These are phyloP conservation scores for Carapus acus DNA, from an alignment of 2,797 vertebrate genomes.

Conservation along the genomic window DNA sequence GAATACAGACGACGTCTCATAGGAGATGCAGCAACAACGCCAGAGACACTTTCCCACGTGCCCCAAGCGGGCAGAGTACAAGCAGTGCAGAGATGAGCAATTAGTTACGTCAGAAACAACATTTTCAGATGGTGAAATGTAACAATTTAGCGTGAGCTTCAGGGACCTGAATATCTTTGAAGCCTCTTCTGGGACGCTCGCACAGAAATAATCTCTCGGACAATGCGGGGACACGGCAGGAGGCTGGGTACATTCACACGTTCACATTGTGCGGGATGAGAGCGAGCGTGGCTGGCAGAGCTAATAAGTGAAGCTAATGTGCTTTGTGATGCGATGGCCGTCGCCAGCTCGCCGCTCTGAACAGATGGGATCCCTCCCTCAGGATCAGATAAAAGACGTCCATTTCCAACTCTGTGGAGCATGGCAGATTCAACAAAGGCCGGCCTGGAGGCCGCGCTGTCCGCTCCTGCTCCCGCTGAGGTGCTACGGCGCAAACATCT, in stretches of 20 bases:
- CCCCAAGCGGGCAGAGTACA: constrained; percentile 12
- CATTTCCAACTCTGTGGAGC: constrained; percentile 49
- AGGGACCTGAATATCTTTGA: neutral
- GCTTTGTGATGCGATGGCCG: constrained; percentile 50
- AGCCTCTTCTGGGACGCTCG: constrained; percentile 9
- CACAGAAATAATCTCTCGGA: constrained; percentile 11
- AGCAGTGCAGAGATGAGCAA: too few species aligned
- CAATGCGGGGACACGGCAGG: constrained; percentile 41
- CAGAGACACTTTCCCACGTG: constrained; percentile 22
- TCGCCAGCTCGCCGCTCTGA: constrained; percentile 47
- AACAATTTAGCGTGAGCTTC: constrained; percentile 4
- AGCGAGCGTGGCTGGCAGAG: constrained; percentile 42
- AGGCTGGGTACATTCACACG: constrained; percentile 58
- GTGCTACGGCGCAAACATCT: constrained; percentile 32
- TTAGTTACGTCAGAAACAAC: constrained; percentile 5
- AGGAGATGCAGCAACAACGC: too few species aligned
- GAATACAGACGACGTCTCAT: neutral
- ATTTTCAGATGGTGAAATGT: too few species aligned
- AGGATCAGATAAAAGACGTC: constrained; percentile 60
- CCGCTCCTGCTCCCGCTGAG: constrained; percentile 32
- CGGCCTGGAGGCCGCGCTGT: constrained; percentile 41
- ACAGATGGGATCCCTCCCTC: constrained; percentile 60
- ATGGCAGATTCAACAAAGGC: constrained; percentile 51
- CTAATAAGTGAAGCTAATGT: constrained; percentile 60
- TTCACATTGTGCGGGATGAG: constrained; percentile 66